phyloP scores from a whole-genome alignment of 2,888 invertebrate species.

The Drosophila imparisetae region DNA sequence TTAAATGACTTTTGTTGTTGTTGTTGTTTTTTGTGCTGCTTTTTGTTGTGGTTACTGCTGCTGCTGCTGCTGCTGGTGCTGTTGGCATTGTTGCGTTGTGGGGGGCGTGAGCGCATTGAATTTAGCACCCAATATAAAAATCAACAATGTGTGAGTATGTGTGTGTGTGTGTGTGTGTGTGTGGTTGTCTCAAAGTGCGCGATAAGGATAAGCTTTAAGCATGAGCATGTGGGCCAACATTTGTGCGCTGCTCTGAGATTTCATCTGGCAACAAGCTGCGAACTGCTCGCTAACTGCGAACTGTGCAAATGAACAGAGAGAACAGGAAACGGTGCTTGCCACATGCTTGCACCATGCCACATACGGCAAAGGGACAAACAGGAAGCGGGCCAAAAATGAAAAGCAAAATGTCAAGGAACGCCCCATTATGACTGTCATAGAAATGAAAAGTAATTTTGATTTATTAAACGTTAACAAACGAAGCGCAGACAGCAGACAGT shows the following conservation, averaged over 20 bases:
- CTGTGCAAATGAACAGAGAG: conserved; percentile 55
- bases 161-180: conserved; percentile 1
- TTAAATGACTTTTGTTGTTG: conserved; percentile 63
- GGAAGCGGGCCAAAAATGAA: conserved; percentile 46
- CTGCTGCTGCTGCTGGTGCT: conserved; percentile 14
- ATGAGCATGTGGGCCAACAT: conserved; percentile 62
- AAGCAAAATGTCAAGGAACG: conserved; percentile 75
- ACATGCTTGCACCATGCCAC: not conserved
- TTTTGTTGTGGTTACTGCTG: conserved; percentile 14
- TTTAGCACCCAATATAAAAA: conserved; percentile 75
- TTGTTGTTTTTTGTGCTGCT: conserved; percentile 16
- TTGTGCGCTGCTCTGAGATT: conserved; percentile 53
- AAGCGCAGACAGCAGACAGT: conserved; percentile 15
- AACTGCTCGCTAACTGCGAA: conserved; percentile 39
- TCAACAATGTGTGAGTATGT: conserved; percentile 63
- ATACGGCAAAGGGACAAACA: conserved; percentile 10
- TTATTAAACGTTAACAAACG: conserved; percentile 76
- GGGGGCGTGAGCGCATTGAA: conserved; percentile 54
- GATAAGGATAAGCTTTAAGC: conserved; percentile 68
- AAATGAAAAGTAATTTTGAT: conserved; percentile 82
- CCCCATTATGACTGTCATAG: conserved; percentile 75
- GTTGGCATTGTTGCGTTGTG: conserved; percentile 12
- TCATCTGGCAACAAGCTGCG: conserved; percentile 61
- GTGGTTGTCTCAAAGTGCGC: conserved; percentile 40
- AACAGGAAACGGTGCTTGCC: conserved; percentile 3